phyloP scores from a whole-genome alignment of 2,797 vertebrate species.

The Acipenser oxyrinchus region DNA sequence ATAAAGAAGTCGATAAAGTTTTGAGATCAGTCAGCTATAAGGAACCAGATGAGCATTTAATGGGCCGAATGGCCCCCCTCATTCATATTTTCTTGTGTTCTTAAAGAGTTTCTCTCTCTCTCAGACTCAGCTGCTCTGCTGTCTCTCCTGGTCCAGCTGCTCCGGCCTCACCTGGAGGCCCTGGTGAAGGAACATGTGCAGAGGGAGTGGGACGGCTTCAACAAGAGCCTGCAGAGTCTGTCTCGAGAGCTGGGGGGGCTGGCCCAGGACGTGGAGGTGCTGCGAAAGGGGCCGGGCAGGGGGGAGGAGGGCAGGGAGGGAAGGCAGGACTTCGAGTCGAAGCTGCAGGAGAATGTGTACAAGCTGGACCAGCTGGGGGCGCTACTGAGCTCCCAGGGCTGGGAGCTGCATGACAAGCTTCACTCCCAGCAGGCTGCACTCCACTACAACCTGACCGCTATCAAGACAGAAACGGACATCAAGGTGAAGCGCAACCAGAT shows the following conservation, averaged over 20 bases:
- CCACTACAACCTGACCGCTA: constrained; percentile 62
- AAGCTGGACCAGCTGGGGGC: constrained; percentile 38
- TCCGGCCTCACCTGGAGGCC: constrained; percentile 53
- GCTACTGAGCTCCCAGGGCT: constrained; percentile 5
- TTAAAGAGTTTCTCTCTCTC: constrained; percentile 9
- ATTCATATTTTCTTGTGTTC: too few species aligned
- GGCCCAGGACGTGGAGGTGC: constrained; percentile 43
- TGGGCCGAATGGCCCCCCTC: too few species aligned
- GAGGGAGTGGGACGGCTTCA: constrained; percentile 69
- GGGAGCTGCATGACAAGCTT: constrained; percentile 41
- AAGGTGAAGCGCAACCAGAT: constrained; percentile 72
- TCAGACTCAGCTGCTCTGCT: constrained; percentile 33
- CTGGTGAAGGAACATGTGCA: constrained; percentile 68
- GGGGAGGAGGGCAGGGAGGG: constrained; percentile 32
- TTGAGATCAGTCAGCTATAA: too few species aligned
- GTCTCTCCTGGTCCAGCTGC: constrained; percentile 1
- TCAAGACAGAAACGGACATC: constrained; percentile 63
- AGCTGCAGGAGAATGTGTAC: constrained; percentile 52
- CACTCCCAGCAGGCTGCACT: constrained; percentile 57
- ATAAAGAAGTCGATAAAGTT: too few species aligned
- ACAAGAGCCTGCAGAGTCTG: constrained; percentile 59
- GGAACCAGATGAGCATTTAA: too few species aligned
- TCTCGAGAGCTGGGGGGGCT: constrained; percentile 57
- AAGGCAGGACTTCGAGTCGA: constrained; percentile 53
- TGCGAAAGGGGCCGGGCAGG: constrained; percentile 29